Conservation (phyloP, 1,140 invertebrate species). For the Eriosoma lanigerum region DNA sequence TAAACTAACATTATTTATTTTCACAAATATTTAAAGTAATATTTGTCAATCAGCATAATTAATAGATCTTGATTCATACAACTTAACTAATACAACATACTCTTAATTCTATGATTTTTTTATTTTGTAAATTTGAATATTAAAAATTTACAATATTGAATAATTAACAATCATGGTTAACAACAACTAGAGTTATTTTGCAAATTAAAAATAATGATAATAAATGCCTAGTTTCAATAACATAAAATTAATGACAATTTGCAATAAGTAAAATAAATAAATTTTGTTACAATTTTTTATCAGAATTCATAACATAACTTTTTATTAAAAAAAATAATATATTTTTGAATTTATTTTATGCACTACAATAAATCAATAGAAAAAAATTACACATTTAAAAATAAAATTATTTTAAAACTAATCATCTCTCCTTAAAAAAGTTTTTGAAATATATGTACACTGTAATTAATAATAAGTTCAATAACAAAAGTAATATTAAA, state of each 20-base stretch:
- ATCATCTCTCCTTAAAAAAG: background rate
- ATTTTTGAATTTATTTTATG: background rate
- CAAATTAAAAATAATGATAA: constrained; percentile 4
- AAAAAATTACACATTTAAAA: background rate
- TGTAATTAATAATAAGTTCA: too few relatives aligned
- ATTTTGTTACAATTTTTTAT: background rate
- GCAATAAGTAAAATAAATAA: constrained; percentile 11
- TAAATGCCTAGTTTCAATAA: background rate
- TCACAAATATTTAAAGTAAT: background rate
- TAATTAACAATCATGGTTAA: constrained; percentile 7
- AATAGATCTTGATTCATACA: background rate
- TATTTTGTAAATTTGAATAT: background rate
- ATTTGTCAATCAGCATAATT: background rate
- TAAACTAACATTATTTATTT: background rate
- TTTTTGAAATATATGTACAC: background rate
- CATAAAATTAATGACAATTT: background rate
- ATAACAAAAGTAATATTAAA: too few relatives aligned
- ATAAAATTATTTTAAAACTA: background rate
- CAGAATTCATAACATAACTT: background rate
- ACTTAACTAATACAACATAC: background rate
- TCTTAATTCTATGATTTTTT: background rate
- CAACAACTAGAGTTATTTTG: background rate
- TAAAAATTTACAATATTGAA: background rate
- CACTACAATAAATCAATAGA: background rate
- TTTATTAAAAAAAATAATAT: background rate